Evolutionary conservation across 2,888 invertebrate species (phyloP).

Genomic region (Apamea epomidion): DNA sequence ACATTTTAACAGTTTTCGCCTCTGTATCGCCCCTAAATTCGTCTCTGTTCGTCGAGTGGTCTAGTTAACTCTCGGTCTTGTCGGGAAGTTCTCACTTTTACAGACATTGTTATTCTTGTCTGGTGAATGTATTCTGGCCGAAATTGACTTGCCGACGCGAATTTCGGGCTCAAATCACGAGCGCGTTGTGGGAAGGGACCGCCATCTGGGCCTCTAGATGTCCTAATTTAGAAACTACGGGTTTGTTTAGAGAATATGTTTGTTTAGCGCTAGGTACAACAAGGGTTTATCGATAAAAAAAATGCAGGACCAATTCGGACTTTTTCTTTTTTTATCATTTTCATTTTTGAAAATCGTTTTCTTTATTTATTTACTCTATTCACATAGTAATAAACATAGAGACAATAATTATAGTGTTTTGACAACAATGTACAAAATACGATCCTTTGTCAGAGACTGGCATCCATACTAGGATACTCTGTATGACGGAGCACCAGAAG

Average conservation of each 20-base stretch:
- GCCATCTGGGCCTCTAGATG: conserved; percentile 40
- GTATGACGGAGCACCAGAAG: neutral
- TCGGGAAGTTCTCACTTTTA: conserved; percentile 71
- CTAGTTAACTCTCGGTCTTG: conserved; percentile 71
- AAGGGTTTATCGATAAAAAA: too few relatives aligned
- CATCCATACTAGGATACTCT: too few relatives aligned
- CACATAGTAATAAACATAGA: too few relatives aligned
- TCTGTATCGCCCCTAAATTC: conserved; percentile 46
- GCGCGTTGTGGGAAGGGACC: conserved; percentile 32
- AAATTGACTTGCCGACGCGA: conserved; percentile 67
- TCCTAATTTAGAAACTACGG: conserved; percentile 32
- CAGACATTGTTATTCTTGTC: conserved; percentile 72
- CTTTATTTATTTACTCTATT: too few relatives aligned
- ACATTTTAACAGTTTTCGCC: neutral
- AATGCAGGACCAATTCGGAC: too few relatives aligned
- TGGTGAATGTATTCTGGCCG: conserved; percentile 58
- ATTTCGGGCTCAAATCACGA: conserved; percentile 61
- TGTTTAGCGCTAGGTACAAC: neutral
- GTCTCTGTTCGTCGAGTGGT: conserved; percentile 55
- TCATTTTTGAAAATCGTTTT: neutral
- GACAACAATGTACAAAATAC: too few relatives aligned
- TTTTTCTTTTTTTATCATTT: neutral
- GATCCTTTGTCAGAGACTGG: too few relatives aligned
- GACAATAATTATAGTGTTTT: too few relatives aligned
- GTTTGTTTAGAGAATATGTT: conserved; percentile 1